Base-by-base conservation (phyloP, 92 coral and sea anemone species). In the Umimayanthus kanabou region DNA sequence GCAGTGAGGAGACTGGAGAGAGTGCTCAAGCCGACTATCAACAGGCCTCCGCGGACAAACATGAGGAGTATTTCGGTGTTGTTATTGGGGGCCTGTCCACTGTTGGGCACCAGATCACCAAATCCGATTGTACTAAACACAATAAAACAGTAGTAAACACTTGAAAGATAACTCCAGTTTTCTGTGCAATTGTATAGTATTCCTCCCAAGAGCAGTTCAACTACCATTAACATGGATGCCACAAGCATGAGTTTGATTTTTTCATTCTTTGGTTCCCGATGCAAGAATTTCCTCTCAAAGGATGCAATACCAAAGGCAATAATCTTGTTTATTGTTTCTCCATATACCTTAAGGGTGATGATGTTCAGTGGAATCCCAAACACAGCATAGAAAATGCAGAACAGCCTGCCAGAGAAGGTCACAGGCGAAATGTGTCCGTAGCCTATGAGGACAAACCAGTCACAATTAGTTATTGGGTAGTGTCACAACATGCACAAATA, bases 101-200 rank as follows among this genome's bases (percentile, higher is more conserved):
- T 80, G 28, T 30, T 91, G 23, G 92, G 94, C 11, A 91, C 90
- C 89, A 91, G 58, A 49, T 91, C 94, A 1, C 94, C 94, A 85
- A 91, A 91, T 33, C 94, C 94, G 30, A 91, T 91, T 14, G 94
- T 89, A 16, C 92, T 85, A 33, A 89, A 76, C 61, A 84, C 94
- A 42, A 91, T 85, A 76, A 91, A 91, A 64, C 90, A 91, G 55
- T 91, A 91, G 82, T 91, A 91, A 3, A 91, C 94, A 45, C 92
- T 88, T 3, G 90, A 90, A 58, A 85, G 73, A 45, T 89, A 91
- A 84, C 80, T 89, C 94, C 94, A 91, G 72, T 69, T 87, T 72
- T 91, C 94, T 47, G 94, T 84, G 5, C 66, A 80, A 88, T 86
- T 72, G 71, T 88, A 90, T 80, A 86, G 81, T 5, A 80, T n/a